Evolutionary conservation across 2,888 invertebrate genomes (phyloP).

Genomic region (Drosophila monieri): DNA sequence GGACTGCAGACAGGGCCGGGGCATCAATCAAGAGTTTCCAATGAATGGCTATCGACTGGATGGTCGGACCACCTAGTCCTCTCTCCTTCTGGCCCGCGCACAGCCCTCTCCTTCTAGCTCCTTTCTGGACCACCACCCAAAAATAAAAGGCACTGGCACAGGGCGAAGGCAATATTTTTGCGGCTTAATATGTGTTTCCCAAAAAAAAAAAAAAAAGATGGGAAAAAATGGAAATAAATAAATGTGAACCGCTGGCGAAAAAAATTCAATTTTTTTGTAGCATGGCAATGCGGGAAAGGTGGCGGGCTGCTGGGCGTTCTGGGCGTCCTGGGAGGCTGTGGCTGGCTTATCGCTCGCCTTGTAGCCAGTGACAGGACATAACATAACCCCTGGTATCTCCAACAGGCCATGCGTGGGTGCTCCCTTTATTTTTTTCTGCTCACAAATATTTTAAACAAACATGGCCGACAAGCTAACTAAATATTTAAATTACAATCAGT

Average conservation of each 20-base stretch:
- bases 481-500: no score
- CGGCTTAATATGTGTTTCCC: slow-evolving; percentile 75
- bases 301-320: background rate
- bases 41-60: slow-evolving; percentile 81
- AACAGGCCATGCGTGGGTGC: slow-evolving; percentile 68
- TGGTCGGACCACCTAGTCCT: slow-evolving; percentile 62
- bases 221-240: slow-evolving; percentile 31
- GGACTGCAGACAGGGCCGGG: slow-evolving; percentile 71
- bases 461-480: background rate
- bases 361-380: slow-evolving; percentile 80
- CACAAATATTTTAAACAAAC: background rate
- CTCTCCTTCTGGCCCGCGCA: slow-evolving; percentile 2
- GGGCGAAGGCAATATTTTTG: slow-evolving; percentile 69
- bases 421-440: background rate
- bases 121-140: slow-evolving; percentile 39
- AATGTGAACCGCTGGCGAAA: slow-evolving; percentile 24
- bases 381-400: slow-evolving; percentile 77
- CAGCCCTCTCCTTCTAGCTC: slow-evolving; percentile 13
- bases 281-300: slow-evolving; percentile 7
- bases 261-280: no score
- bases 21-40: slow-evolving; percentile 82
- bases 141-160: slow-evolving; percentile 3
- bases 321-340: slow-evolving; percentile 28
- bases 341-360: slow-evolving; percentile 69
- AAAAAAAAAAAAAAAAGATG: slow-evolving; percentile 20